These are phyloP conservation scores for Andrena minutula DNA, from an alignment of 2,888 invertebrate genomes.

Conservation along the genomic window DNA sequence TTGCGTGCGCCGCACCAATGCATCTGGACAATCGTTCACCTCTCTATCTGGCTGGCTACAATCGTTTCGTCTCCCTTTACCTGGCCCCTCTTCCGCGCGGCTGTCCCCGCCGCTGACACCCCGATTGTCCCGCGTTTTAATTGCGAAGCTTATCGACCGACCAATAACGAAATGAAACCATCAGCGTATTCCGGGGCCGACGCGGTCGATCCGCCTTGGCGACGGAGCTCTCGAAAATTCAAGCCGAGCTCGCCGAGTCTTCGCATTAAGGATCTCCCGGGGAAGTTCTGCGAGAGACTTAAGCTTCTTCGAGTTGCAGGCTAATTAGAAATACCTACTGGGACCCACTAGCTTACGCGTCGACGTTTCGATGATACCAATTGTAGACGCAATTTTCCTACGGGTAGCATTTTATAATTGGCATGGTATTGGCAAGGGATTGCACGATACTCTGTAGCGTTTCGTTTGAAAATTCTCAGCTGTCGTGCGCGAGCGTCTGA, in stretches of 20 bases:
- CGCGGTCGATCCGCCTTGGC: background rate
- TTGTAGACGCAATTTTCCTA: no score
- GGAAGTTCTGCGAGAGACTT: background rate
- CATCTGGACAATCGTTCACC: slow-evolving; percentile 53
- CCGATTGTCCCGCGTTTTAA: slow-evolving; percentile 52
- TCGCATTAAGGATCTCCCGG: background rate
- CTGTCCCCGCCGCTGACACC: slow-evolving; percentile 7
- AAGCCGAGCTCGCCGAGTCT: background rate
- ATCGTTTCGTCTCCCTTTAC: slow-evolving; percentile 35
- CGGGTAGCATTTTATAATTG: no score
- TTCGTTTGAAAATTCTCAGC: background rate
- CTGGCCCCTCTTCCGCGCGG: background rate
- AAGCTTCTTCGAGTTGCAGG: slow-evolving; percentile 1
- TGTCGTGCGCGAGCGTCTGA: background rate
- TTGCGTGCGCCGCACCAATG: slow-evolving; percentile 59
- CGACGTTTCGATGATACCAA: no score
- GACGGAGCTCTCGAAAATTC: background rate
- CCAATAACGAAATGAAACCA: slow-evolving; percentile 53
- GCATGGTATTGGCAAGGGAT: no score
- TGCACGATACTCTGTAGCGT: no score
- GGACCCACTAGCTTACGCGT: background rate
- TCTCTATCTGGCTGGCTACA: slow-evolving; percentile 23
- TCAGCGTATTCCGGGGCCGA: slow-evolving; percentile 29
- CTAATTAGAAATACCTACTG: slow-evolving; percentile 1
- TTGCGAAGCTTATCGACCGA: slow-evolving; percentile 42